These are phyloP conservation scores for Sciaenops ocellatus DNA, from an alignment of 2,797 vertebrate genomes.

Conservation along the genomic window DNA sequence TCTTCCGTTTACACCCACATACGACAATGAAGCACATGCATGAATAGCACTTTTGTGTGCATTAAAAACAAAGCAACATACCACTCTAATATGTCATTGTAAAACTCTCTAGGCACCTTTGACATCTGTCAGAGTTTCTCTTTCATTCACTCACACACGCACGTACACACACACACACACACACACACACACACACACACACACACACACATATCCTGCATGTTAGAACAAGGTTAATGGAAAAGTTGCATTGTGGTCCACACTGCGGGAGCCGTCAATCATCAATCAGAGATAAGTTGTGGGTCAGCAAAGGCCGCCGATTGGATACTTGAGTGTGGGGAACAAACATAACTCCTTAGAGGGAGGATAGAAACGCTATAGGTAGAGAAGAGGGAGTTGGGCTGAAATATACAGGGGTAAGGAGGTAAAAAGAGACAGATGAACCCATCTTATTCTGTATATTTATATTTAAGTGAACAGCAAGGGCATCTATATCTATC, in stretches of 20 bases:
- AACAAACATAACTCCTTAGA: constrained; percentile 58
- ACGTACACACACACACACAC: constrained; percentile 6
- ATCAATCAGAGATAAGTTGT: constrained; percentile 65
- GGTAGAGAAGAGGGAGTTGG: neutral
- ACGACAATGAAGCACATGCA: neutral
- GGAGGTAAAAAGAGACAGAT: neutral
- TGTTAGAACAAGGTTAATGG: constrained; percentile 74
- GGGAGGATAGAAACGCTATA: neutral
- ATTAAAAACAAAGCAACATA: constrained; percentile 19
- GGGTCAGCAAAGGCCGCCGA: constrained; percentile 56
- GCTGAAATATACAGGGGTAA: neutral
- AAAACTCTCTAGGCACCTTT: constrained; percentile 36
- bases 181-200: constrained; percentile 14
- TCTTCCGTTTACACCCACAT: neutral
- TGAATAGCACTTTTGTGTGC: constrained; percentile 13
- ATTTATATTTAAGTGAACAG: neutral
- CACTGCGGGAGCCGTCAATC: constrained; percentile 49
- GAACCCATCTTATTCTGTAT: constrained; percentile 3
- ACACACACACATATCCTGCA: neutral
- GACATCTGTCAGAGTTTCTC: constrained; percentile 30
- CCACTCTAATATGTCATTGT: constrained; percentile 22
- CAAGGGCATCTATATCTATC: too few relatives aligned
- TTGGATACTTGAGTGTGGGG: constrained; percentile 44
- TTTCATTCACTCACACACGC: constrained; percentile 16
- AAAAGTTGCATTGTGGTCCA: constrained; percentile 61